phyloP scores from a whole-genome alignment of 1,140 invertebrate genomes.

The Polyergus mexicanus region DNA sequence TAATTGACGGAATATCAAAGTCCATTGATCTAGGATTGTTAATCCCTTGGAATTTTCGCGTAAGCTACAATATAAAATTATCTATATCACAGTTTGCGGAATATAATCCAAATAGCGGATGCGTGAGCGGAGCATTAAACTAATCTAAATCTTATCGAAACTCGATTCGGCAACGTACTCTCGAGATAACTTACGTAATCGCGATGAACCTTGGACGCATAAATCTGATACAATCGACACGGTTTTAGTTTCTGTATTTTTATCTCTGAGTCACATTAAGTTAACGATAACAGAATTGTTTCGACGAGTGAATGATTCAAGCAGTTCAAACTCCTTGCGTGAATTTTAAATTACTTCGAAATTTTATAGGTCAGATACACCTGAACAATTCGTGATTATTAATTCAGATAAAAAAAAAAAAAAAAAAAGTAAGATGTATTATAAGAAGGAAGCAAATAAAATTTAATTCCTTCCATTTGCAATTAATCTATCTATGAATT shows the following conservation, averaged over 20 bases:
- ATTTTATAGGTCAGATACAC: not conserved
- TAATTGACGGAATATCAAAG: not conserved
- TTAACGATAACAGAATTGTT: not conserved
- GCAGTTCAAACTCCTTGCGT: not conserved
- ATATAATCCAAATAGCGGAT: conserved; percentile 1
- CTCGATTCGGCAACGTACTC: not conserved
- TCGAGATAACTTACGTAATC: conserved; percentile 23
- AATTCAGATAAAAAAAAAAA: not conserved
- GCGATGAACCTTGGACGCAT: conserved; percentile 4
- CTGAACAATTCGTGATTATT: not conserved
- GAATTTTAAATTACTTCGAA: not conserved
- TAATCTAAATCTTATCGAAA: conserved; percentile 50
- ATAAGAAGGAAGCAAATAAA: not conserved
- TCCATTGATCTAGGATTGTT: not conserved
- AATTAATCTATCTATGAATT: not conserved
- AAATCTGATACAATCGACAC: conserved; percentile 24
- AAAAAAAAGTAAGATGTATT: not conserved
- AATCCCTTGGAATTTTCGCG: not conserved
- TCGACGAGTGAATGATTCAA: not conserved
- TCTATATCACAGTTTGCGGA: not conserved
- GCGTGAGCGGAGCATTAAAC: not conserved
- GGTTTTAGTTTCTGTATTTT: conserved; percentile 20
- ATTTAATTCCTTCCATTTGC: not conserved
- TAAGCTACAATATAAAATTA: not conserved
- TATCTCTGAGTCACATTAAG: conserved; percentile 21